Base-by-base conservation (phyloP, 2,113 vertebrate species). In the Chauna torquata region DNA sequence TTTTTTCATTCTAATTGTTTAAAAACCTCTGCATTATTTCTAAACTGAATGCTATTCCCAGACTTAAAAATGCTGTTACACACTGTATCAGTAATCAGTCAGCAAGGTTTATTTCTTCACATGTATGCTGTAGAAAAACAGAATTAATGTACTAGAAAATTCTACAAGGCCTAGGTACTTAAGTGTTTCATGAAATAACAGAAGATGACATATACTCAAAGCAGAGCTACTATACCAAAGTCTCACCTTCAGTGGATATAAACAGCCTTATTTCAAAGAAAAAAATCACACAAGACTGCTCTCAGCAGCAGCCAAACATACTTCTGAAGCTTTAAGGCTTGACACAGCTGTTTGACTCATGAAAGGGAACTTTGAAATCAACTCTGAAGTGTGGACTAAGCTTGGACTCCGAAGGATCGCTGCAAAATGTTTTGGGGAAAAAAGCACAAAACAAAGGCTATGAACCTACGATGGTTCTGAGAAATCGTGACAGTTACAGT, bases 381-480 rank as follows among this genome's bases (percentile, higher is more conserved):
- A 12, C n/a, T 59, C 44, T 38, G 8, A 36, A 58, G 24, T 24
- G 22, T 20, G 27, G 18, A 49, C 20, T 45, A 44, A 38, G 55
- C 19, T 52, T 47, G 30, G 10, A 36, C 16, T 32, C 64, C n/a
- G 32, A 17, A 24, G 45, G 45, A 49, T 8, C 22, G 11, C 9
- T 5, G 34, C 9, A 68, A 62, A 47, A 28, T 11, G 9, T 23
- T 52, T 19, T 16, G 16, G 24, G 44, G 81, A 80, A 61, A 3
- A 57, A 36, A 49, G 12, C 34, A 25, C 14, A 32, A 50, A 15
- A 4, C 3, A 16, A 32, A 54, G 23, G 3, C 7, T 24, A 59
- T 7, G 14, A 54, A 36, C 8, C 8, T 42, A 0, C 3, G 28
- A 16, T 3, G 54, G 18, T 23, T 52, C 30, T 38, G 3, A 59